phyloP scores from a whole-genome alignment of 2,113 vertebrate genomes.

The Thunnus maccoyii region DNA sequence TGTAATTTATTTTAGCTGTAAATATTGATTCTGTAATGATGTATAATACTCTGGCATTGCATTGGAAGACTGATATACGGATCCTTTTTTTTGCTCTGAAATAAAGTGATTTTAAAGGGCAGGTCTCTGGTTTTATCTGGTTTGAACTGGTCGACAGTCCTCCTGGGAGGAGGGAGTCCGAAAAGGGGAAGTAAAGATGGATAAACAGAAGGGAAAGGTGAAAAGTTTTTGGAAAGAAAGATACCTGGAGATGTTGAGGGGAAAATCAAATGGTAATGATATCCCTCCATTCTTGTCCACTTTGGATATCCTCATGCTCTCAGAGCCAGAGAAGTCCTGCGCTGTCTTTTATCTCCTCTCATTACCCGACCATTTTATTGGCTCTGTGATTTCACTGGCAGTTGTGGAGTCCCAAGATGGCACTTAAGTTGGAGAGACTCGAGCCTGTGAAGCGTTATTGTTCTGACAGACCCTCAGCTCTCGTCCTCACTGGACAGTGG shows the following conservation, averaged over 20 bases:
- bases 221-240: conserved; percentile 26
- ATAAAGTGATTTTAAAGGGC: conserved; percentile 85
- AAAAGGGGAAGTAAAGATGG: not conserved
- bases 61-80: conserved; percentile 77
- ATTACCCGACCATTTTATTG: conserved; percentile 56
- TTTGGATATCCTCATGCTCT: not conserved
- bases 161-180: not conserved
- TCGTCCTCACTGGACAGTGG: not conserved
- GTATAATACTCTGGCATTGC: conserved; percentile 68
- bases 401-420: conserved; percentile 50
- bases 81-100: conserved; percentile 77
- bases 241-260: not conserved
- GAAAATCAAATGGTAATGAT: conserved; percentile 20
- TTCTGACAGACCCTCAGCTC: conserved; percentile 58
- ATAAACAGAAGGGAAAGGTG: not conserved
- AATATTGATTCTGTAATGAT: conserved; percentile 80
- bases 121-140: conserved; percentile 40
- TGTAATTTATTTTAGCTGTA: conserved; percentile 86
- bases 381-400: conserved; percentile 56
- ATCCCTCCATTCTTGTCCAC: conserved; percentile 14
- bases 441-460: conserved; percentile 38
- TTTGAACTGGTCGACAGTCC: conserved; percentile 6
- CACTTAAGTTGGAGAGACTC: conserved; percentile 47
- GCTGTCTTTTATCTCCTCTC: conserved; percentile 58
- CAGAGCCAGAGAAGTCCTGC: conserved; percentile 12